Evolutionary conservation across 2,113 vertebrate species (phyloP).

Genomic region (Archilochus colubris): DNA sequence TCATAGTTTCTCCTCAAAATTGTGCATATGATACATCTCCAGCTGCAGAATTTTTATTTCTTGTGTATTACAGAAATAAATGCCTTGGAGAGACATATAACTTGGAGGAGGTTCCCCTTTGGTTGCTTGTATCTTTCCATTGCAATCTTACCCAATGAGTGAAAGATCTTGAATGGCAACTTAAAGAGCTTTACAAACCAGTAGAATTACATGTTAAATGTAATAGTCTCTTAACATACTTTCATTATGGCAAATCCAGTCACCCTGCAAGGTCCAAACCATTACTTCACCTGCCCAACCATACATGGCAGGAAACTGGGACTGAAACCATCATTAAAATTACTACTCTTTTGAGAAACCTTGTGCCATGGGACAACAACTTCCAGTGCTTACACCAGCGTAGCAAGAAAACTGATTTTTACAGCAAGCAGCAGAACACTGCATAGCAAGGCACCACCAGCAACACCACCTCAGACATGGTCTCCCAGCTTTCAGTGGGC

Average conservation of each 20-base stretch:
- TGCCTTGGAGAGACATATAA: neutral
- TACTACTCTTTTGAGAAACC: neutral
- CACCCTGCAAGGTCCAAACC: neutral
- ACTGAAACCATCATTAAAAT: neutral
- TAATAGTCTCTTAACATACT: neutral
- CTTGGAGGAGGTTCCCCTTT: neutral
- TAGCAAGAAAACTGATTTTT: neutral
- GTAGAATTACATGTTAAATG: neutral
- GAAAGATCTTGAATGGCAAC: neutral
- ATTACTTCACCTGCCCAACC: neutral
- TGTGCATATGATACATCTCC: neutral
- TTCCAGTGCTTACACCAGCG: neutral
- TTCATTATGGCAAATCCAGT: neutral
- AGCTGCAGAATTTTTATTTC: neutral
- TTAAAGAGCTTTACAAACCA: neutral
- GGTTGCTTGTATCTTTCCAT: neutral
- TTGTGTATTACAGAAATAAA: neutral
- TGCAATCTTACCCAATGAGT: neutral
- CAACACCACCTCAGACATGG: accelerated
- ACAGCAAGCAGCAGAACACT: neutral
- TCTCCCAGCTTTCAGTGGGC: neutral
- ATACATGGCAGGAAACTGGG: neutral
- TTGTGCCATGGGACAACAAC: neutral
- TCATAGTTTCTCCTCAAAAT: neutral
- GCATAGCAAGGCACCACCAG: neutral